Evolutionary conservation across 2,797 vertebrate species (phyloP).

Genomic region (Orientallactaga sibirica): DNA sequence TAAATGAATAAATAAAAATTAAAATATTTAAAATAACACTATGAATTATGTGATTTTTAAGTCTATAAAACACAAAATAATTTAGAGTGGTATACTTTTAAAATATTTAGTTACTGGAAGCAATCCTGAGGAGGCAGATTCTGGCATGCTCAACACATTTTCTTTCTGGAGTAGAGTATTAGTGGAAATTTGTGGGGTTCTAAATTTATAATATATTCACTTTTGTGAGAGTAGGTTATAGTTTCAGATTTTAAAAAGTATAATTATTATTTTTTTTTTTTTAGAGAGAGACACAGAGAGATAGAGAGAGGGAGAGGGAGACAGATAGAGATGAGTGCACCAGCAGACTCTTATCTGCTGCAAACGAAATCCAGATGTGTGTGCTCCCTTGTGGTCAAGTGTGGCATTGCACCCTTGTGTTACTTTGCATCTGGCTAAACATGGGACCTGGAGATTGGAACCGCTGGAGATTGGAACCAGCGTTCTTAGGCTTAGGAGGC

Average conservation of each 20-base stretch:
- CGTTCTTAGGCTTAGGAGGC: too few species aligned
- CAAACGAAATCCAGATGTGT: too few species aligned
- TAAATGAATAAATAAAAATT: too few species aligned
- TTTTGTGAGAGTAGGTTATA: background rate
- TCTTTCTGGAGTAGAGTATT: background rate
- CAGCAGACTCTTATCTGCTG: too few species aligned
- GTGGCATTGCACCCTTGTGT: too few species aligned
- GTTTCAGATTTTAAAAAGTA: background rate
- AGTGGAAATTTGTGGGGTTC: background rate
- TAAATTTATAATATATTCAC: background rate
- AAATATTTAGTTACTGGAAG: background rate
- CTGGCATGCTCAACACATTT: background rate
- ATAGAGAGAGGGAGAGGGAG: too few species aligned
- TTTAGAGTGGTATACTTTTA: background rate
- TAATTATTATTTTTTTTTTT: background rate
- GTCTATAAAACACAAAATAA: constrained; percentile 12
- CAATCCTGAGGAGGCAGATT: background rate
- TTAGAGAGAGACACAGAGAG: too few species aligned
- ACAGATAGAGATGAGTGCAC: too few species aligned
- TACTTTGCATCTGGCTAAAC: too few species aligned
- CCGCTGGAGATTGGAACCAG: too few species aligned
- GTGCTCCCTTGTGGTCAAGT: too few species aligned
- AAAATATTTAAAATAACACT: background rate
- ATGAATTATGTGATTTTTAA: background rate
- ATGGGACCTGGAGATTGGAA: too few species aligned